These are phyloP conservation scores for Drosophila mercatorum DNA, from an alignment of 2,888 invertebrate species.

Conservation along the genomic window DNA sequence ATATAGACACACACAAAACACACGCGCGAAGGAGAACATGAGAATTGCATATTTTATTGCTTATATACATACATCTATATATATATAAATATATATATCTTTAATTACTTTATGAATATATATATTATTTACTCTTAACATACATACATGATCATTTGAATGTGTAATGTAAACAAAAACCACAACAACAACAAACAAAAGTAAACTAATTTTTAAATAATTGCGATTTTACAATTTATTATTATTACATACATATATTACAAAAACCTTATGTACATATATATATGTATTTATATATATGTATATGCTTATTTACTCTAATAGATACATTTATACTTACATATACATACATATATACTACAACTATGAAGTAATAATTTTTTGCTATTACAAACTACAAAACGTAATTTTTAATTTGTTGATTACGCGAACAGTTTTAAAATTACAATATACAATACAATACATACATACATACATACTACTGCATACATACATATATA, in stretches of 20 bases:
- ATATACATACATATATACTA: constrained; percentile 34
- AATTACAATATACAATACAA: constrained; percentile 53
- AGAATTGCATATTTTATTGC: constrained; percentile 59
- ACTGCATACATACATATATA: constrained; percentile 41
- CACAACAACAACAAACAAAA: constrained; percentile 42
- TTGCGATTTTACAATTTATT: constrained; percentile 78
- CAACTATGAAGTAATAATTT: constrained; percentile 50
- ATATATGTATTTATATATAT: constrained; percentile 37
- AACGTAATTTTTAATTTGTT: constrained; percentile 75
- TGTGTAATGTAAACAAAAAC: constrained; percentile 48
- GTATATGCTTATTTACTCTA: constrained; percentile 60
- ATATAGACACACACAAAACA: constrained; percentile 27
- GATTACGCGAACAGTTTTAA: constrained; percentile 51
- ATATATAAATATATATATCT: constrained; percentile 40
- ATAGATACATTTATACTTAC: constrained; percentile 61
- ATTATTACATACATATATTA: constrained; percentile 44
- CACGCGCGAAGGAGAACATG: constrained; percentile 30
- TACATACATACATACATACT: constrained; percentile 36
- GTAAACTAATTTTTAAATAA: constrained; percentile 66
- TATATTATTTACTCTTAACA: constrained; percentile 62
- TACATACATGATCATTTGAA: constrained; percentile 51
- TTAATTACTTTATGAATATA: constrained; percentile 56
- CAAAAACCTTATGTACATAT: constrained; percentile 39
- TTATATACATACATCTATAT: constrained; percentile 47
- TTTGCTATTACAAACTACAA: constrained; percentile 59